phyloP scores from a whole-genome alignment of 2,113 vertebrate genomes.

The Hylia prasina region DNA sequence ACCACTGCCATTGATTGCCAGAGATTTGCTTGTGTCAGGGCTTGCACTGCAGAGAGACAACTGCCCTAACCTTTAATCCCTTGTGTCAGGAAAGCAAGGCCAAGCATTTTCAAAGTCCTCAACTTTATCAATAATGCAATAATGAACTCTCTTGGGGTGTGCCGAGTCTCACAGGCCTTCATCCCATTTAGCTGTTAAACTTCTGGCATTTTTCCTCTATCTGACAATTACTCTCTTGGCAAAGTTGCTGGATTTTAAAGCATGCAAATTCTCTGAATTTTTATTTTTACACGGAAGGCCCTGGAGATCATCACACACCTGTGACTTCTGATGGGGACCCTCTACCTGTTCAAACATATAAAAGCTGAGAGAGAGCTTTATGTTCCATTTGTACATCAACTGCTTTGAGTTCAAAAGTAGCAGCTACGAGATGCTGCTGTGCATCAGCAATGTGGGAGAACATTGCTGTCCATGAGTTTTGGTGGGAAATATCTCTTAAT shows the following conservation, averaged over 20 bases:
- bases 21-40: neutral
- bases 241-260: constrained; percentile 3
- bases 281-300: neutral
- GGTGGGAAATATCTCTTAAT: neutral
- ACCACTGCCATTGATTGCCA: neutral
- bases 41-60: neutral
- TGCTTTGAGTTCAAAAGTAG: neutral
- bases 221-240: constrained; percentile 51
- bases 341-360: neutral
- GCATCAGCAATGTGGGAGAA: neutral
- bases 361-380: neutral
- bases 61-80: constrained; percentile 28
- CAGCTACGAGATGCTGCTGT: neutral
- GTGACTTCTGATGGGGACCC: neutral
- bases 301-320: neutral
- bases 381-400: neutral
- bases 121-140: constrained; percentile 54
- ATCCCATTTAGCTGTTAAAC: neutral
- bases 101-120: constrained; percentile 25
- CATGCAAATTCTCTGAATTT: neutral
- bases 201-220: constrained; percentile 36
- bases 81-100: constrained; percentile 22
- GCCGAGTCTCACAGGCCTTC: constrained; percentile 1
- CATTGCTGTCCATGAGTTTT: neutral
- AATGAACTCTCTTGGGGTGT: constrained; percentile 46